Evolutionary conservation across 2,113 vertebrate genomes (phyloP), one percentile per base, ranked within the genome.

Genomic region (Seriola quinqueradiata): DNA sequence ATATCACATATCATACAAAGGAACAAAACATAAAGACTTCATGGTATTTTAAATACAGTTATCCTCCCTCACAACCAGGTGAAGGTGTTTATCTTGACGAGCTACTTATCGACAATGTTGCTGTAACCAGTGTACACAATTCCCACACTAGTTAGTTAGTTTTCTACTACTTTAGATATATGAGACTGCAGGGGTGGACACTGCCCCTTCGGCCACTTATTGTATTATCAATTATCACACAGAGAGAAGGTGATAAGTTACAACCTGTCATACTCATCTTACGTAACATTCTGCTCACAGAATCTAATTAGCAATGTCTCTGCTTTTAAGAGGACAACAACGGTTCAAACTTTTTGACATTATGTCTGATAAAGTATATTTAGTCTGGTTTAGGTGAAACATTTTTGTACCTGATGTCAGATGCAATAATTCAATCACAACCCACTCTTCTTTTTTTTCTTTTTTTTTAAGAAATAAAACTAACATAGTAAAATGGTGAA

Each of bases 1-100:
- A 23, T 21, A 54, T 46, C 1, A 64, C 6, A 78, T 14, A 58
- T 40, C 25, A 46, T 48, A 70, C 54, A 5, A 70, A 64, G 21
- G 12, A 23, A 84, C n/a, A 28, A 77, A 76, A 48, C 25, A 36
- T 68, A 65, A n/a, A 52, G 65, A 76, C 23, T 5, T 70, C 1
- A 50, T 59, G 32, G 28, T 69, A 54, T 71, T 65, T 72, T 75
- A n/a, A 70, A 75, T 61, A 40, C 44, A 70, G 11, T n/a, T 25
- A 48, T 82, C 38, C 75, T 68, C 73, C 11, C n/a, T 84, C 67
- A 86, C 63, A 70, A 66, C 81, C 76, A 58, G 79, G 78, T 72
- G 81, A 90, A 87, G 67, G 60, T 42, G 44, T 64, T 57, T 21
- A 48, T 59, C 21, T 28, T 34, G 4, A 28, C 28, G 28, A 75